phyloP scores from a whole-genome alignment of 2,797 vertebrate genomes.

The Manis javanica region DNA sequence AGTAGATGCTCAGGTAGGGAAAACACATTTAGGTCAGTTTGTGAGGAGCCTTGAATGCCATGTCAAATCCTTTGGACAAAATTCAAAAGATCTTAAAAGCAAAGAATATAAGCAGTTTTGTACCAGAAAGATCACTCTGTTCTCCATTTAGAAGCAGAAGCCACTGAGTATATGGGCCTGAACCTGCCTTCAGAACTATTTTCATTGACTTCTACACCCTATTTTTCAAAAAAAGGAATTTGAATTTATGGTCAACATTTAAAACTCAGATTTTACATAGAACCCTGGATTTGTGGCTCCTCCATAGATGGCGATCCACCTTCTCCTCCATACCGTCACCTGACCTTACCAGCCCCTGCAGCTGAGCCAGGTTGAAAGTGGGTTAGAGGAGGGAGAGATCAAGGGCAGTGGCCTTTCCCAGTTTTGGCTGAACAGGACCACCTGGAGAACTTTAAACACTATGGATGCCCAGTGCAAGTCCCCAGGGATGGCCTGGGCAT shows the following conservation, averaged over 20 bases:
- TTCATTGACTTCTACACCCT: neutral
- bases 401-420: neutral
- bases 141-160: neutral
- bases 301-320: fast-evolving
- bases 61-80: neutral
- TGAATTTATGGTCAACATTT: neutral
- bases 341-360: neutral
- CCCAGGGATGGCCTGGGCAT: neutral
- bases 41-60: neutral
- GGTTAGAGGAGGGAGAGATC: neutral
- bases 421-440: too few relatives aligned
- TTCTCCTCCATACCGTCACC: too few relatives aligned
- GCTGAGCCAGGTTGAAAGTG: neutral
- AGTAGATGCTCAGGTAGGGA: neutral
- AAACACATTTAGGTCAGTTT: neutral
- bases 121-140: neutral
- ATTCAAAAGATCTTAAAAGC: neutral
- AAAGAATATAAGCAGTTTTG: neutral
- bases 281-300: neutral
- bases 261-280: neutral
- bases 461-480: too few relatives aligned
- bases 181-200: neutral
- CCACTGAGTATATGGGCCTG: fast-evolving
- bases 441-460: neutral
- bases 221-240: neutral